phyloP scores from a whole-genome alignment of 2,888 invertebrate species.

The Cephus pygmeus region DNA sequence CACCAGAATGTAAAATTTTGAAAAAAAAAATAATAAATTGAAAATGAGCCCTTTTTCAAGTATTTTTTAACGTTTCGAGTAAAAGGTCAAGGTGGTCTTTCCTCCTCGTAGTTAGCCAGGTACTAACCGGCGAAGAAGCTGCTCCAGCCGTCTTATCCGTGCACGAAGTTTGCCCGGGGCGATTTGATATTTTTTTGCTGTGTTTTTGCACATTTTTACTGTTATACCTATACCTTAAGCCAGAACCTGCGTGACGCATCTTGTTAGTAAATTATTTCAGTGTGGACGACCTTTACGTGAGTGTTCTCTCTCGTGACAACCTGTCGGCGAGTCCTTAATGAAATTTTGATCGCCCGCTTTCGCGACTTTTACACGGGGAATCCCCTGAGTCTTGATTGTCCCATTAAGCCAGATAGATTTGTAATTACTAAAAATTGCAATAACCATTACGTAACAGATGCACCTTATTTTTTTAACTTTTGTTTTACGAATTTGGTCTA shows the following conservation, averaged over 20 bases:
- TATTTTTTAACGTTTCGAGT: background rate
- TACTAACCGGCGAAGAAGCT: slow-evolving; percentile 49
- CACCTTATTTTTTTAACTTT: background rate
- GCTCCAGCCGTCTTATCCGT: slow-evolving; percentile 52
- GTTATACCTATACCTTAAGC: slow-evolving; percentile 35
- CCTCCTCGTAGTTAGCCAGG: slow-evolving; percentile 39
- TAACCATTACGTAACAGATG: background rate
- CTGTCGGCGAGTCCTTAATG: background rate
- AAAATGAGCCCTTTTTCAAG: no score
- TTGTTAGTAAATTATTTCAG: slow-evolving; percentile 17
- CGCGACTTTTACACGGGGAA: background rate
- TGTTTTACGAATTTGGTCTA: background rate
- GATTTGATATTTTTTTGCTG: slow-evolving; percentile 35
- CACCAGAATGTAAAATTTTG: no score
- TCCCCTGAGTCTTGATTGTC: background rate
- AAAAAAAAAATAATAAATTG: no score
- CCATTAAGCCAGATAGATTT: background rate
- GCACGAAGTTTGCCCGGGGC: slow-evolving; percentile 38
- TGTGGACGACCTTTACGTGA: background rate
- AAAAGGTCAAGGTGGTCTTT: background rate
- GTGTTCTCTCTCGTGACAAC: background rate
- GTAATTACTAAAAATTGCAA: background rate
- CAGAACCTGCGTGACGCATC: slow-evolving; percentile 17
- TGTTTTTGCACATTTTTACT: slow-evolving; percentile 36
- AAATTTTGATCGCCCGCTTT: background rate